Base-by-base conservation (phyloP, 1,140 invertebrate species). In the Cyphomyrmex costatus region DNA sequence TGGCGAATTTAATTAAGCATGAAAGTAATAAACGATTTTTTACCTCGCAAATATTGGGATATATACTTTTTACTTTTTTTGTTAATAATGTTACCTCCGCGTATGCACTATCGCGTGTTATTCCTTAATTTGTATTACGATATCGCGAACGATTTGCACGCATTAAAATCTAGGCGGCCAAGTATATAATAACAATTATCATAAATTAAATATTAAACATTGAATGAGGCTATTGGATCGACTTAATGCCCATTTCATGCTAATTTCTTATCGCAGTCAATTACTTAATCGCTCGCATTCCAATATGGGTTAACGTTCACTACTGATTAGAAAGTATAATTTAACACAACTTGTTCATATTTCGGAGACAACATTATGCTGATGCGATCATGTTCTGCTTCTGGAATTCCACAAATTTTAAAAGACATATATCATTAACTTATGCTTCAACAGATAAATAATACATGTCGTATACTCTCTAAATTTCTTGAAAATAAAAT, bases 181-280 rank as follows among this genome's bases (percentile, higher is more conserved):
- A 74, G 88, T 60, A 70, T 60, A 70, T 70, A 89, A 89, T 89
- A 89, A 89, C 88, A 88, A 88, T 89, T 89, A 89, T 79, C 88
- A 84, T 89, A 89, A 89, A 89, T 89, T 89, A 89, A 78, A 83
- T 73, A 78, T 89, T 89, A 89, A 56, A 86, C 53, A 63, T 77
- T 74, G 19, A 74, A 24, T 36, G 66, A 12, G 16, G 19, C 36
- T 66, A 70, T 42, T 61, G 73, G 78, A 89, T 86, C 88, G 61
- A 78, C 85, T 58, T 87, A 87, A 89, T 86, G 88, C 49, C 16
- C 46, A 73, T 89, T 86, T 76, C 73, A 89, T 89, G 88, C 73
- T 89, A 89, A 89, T 89, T 89, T 89, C 87, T 89, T 89, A 89
- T 89, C 84, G 79, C 49, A 10, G 56, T 46, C 87, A 88, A 89